Evolutionary conservation across 2,113 vertebrate genomes (phyloP), one percentile per base, ranked within the genome.

Genomic region (Tiliqua scincoides): DNA sequence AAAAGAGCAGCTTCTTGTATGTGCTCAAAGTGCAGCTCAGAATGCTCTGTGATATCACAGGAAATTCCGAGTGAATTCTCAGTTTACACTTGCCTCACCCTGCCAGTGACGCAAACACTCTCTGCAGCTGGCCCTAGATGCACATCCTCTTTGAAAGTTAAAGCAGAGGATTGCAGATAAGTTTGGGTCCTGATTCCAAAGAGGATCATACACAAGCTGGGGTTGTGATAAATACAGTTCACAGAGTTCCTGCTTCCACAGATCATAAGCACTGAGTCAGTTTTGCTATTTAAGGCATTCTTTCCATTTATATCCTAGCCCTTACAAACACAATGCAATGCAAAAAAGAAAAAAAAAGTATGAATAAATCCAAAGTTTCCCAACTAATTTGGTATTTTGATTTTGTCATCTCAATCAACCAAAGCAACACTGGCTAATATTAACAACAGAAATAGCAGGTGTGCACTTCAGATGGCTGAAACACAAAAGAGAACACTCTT

Each of bases 381-480:
- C 1, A 3, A 14, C 6, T 40, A n/a, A 3, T 71, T 67, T 85
- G 25, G 1, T n/a, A 59, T 90, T 87, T 88, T 86, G 21, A 62
- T 85, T 65, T 40, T 86, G 0, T 1, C 74, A 15, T 0, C 0
- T 40, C 79, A 79, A 73, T 40, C 27, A 63, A 63, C 71, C 65
- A 65, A 74, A 12, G 40, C 43, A 17, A 79, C 63, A 48, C 54
- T 61, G 23, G 30, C 30, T 20, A 71, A 10, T 83, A 30, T 83
- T 30, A 70, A 77, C 43, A 57, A 35, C 25, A 83, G 43, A 82
- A 48, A 32, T 11, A 81, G 0, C 27, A 15, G 83, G 32, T 1
- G 48, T 59, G 20, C 78, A 61, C 70, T 75, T 88, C 54, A 72
- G 71, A 74, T 61, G 62, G 52, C 80, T 83, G 48, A 52, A 71